Conservation (phyloP, 2,113 vertebrate species). For the Seriola quinqueradiata region DNA sequence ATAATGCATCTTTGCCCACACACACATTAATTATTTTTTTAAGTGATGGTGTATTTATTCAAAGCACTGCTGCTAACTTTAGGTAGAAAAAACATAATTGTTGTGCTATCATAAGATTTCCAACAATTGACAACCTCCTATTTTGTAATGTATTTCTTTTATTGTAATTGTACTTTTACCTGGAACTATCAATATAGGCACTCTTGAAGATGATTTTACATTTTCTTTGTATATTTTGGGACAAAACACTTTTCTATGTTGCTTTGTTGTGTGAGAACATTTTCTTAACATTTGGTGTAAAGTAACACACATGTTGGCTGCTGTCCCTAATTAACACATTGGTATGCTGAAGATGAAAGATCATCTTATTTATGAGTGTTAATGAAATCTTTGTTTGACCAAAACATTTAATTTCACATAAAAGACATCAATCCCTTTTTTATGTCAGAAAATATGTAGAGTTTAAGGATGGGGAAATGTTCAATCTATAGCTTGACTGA, state of each 20-base stretch:
- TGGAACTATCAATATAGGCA: neutral
- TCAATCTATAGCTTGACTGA: neutral
- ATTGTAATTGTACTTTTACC: conserved; percentile 24
- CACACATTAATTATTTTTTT: conserved; percentile 6
- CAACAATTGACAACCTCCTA: conserved; percentile 2
- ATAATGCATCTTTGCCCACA: conserved; percentile 7
- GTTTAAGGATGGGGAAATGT: conserved; percentile 12
- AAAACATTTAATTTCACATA: neutral
- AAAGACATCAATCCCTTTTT: neutral
- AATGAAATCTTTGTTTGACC: conserved; percentile 3
- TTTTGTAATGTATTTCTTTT: conserved; percentile 33
- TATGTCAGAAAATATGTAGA: conserved; percentile 8
- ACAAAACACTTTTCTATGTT: conserved; percentile 14
- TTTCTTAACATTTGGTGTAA: neutral
- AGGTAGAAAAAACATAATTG: conserved; percentile 23
- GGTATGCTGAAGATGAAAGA: conserved; percentile 28
- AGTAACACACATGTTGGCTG: neutral
- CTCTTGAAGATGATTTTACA: conserved; percentile 18
- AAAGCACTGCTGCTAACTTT: conserved; percentile 59
- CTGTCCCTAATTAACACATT: conserved; percentile 33
- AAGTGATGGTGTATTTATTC: conserved; percentile 56
- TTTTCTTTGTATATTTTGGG: conserved; percentile 50
- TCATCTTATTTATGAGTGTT: conserved; percentile 11
- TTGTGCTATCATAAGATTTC: conserved; percentile 21
- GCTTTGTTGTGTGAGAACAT: conserved; percentile 16